Percentiles rank a stretch among this genome's conserved stretches.
These are phyloP conservation scores for Toxotes lorentzi DNA, from an alignment of 2,797 vertebrate species.

Conservation along the genomic window DNA sequence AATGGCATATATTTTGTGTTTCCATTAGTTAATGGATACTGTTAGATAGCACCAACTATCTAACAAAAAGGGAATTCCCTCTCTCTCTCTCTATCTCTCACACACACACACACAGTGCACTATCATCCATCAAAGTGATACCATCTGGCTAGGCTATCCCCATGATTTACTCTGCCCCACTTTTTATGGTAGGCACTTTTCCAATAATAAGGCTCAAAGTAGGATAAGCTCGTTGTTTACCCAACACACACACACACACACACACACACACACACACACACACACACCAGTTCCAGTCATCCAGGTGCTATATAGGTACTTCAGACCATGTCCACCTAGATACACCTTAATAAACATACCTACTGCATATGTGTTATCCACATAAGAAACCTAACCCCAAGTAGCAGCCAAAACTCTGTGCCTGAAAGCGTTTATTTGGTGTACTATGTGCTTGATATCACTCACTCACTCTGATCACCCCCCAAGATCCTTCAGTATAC, in stretches of 20 bases:
- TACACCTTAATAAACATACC: too few species aligned
- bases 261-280: not conserved
- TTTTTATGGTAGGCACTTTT: slow-evolving; percentile 29
- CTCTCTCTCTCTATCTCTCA: not conserved
- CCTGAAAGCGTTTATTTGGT: too few species aligned
- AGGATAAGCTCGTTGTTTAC: slow-evolving; percentile 33
- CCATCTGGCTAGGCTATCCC: slow-evolving; percentile 48
- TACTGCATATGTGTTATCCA: too few species aligned
- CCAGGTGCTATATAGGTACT: too few species aligned
- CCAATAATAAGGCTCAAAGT: slow-evolving; percentile 15
- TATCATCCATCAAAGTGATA: slow-evolving; percentile 42
- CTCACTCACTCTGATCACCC: too few species aligned
- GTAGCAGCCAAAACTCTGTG: too few species aligned
- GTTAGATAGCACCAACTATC: slow-evolving; percentile 22
- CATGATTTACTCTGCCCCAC: slow-evolving; percentile 43
- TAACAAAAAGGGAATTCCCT: slow-evolving; percentile 31
- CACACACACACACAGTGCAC: not conserved
- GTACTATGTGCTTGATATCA: too few species aligned
- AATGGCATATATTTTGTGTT: too few species aligned
- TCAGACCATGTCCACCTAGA: too few species aligned
- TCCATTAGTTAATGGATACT: not conserved
- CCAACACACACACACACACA: not conserved
- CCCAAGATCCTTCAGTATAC: too few species aligned
- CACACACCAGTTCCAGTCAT: too few species aligned
- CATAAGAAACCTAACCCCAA: too few species aligned